Conservation (phyloP, 2,888 invertebrate species). For the Caenorhabditis sp. region DNA sequence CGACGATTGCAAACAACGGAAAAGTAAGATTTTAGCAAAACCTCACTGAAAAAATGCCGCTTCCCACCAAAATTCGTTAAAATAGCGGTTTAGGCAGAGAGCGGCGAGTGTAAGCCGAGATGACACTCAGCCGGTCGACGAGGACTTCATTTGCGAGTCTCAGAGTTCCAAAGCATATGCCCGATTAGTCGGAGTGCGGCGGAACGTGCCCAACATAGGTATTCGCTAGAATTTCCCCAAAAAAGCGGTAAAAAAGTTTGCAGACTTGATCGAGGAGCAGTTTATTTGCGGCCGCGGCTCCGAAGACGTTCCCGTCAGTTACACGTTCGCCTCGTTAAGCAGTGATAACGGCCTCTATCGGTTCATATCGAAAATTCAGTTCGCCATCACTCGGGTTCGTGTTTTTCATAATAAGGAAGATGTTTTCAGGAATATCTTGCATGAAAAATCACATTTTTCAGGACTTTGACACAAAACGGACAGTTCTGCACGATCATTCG, state of each 20-base stretch:
- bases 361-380: conserved; percentile 44
- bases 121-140: conserved; percentile 52
- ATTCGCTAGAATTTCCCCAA: background rate
- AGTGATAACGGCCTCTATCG: conserved; percentile 28
- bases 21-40: conserved; percentile 14
- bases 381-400: conserved; percentile 32
- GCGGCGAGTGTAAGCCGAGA: conserved; percentile 24
- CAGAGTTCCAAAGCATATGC: conserved; percentile 32
- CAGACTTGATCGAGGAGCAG: conserved; percentile 39
- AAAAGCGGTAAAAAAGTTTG: background rate
- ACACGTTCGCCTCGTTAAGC: conserved; percentile 16
- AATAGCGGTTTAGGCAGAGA: conserved; percentile 13
- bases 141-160: conserved; percentile 18
- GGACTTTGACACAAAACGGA: conserved; percentile 15
- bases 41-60: conserved; percentile 1
- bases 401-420: conserved; percentile 10
- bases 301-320: conserved; percentile 22
- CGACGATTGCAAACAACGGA: background rate
- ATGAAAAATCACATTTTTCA: background rate
- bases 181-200: conserved; percentile 28
- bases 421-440: background rate
- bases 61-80: no score
- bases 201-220: conserved; percentile 45
- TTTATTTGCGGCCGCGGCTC: conserved; percentile 53
- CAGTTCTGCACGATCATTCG: conserved; percentile 57